Evolutionary conservation across 2,797 vertebrate species (phyloP).

Genomic region (Helostoma temminkii): DNA sequence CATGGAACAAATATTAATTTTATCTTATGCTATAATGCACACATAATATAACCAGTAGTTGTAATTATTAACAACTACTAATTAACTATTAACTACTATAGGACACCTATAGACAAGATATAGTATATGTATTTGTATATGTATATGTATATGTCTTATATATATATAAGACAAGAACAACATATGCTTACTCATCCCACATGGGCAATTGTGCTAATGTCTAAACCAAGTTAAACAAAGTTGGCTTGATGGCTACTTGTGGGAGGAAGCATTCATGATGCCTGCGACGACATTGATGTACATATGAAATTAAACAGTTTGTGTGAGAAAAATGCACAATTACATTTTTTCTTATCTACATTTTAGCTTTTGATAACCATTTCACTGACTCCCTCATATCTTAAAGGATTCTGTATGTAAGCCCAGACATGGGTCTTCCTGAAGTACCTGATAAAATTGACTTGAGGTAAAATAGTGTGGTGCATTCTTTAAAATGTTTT

Average conservation of each 20-base stretch:
- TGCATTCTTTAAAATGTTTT: no score
- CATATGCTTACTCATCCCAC: not conserved
- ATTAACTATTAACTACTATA: no score
- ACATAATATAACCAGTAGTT: no score
- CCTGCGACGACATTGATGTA: no score
- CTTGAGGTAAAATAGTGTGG: no score
- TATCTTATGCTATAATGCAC: not conserved
- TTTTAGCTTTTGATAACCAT: not conserved
- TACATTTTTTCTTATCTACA: no score
- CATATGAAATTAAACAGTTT: not conserved
- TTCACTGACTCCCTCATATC: not conserved
- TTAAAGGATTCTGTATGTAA: not conserved
- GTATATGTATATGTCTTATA: no score
- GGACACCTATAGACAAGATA: no score
- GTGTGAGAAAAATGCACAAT: not conserved
- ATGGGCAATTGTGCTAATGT: not conserved
- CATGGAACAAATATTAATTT: not conserved
- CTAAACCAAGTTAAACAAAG: slow-evolving; percentile 7
- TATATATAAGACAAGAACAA: not conserved
- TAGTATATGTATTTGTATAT: no score
- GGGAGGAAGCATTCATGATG: no score
- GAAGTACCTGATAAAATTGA: no score
- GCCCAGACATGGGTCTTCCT: not conserved
- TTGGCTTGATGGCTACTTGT: not conserved
- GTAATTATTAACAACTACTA: no score